Percentiles rank a stretch among this genome's conserved stretches.
phyloP scores from a whole-genome alignment of 2,888 invertebrate genomes.

The Geotrupes spiniger region DNA sequence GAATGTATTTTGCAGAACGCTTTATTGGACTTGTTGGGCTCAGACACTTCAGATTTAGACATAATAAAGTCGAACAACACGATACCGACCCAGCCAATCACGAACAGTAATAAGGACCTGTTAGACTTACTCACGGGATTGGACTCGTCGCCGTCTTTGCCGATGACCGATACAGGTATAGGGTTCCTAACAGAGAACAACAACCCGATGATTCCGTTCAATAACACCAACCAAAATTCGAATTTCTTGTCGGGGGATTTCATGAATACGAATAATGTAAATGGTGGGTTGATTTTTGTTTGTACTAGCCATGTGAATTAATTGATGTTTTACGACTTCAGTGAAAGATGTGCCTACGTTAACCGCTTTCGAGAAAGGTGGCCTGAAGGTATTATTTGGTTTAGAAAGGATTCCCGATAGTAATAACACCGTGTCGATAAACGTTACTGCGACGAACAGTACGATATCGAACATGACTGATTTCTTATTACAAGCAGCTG shows the following conservation, averaged over 20 bases:
- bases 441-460: constrained; percentile 78
- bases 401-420: constrained; percentile 64
- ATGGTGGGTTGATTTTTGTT: constrained; percentile 35
- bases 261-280: constrained; percentile 47
- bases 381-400: constrained; percentile 74
- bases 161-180: constrained; percentile 35
- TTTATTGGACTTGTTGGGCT: constrained; percentile 82
- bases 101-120: constrained; percentile 67
- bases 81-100: constrained; percentile 44
- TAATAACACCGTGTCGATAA: constrained; percentile 66
- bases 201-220: constrained; percentile 38
- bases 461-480: constrained; percentile 74
- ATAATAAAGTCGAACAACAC: constrained; percentile 49
- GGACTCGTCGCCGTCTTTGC: constrained; percentile 53
- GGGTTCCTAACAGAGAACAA: constrained; percentile 45
- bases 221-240: constrained; percentile 46
- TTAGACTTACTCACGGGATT: constrained; percentile 81
- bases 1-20: no score
- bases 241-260: constrained; percentile 64
- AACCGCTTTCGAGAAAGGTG: constrained; percentile 81
- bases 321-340: no score
- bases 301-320: no score
- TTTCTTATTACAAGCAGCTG: constrained; percentile 95
- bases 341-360: constrained; percentile 56
- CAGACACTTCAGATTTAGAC: constrained; percentile 45